These are phyloP conservation scores for Cyclopterus lumpus DNA, from an alignment of 2,797 vertebrate species.

Conservation along the genomic window DNA sequence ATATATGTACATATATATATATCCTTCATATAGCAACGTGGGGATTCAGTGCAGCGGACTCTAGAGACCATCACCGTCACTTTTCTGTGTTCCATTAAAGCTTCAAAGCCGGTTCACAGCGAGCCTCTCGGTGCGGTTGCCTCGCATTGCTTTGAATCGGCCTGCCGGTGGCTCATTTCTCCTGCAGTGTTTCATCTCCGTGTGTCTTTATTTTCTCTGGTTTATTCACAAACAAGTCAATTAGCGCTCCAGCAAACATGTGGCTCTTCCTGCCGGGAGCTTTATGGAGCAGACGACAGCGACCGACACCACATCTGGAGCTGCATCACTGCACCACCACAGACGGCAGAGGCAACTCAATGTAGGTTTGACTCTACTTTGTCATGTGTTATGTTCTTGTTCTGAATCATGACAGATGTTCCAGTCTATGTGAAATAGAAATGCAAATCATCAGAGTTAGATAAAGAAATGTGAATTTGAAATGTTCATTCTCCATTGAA, in stretches of 20 bases:
- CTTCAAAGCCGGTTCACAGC: too few species aligned
- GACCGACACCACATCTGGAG: not conserved
- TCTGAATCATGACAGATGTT: not conserved
- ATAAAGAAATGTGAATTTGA: not conserved
- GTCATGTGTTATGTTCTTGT: not conserved
- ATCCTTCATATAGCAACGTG: too few species aligned
- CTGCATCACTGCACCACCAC: not conserved
- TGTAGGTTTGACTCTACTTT: not conserved
- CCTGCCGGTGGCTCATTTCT: not conserved
- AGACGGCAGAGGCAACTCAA: not conserved
- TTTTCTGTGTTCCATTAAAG: too few species aligned
- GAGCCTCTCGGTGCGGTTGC: not conserved
- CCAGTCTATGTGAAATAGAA: not conserved
- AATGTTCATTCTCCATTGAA: not conserved
- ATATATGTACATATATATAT: too few species aligned
- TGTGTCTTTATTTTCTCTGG: not conserved
- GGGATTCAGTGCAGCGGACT: too few species aligned
- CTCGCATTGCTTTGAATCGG: not conserved
- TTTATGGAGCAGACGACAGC: conserved; percentile 3
- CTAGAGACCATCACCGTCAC: too few species aligned
- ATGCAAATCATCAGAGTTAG: not conserved
- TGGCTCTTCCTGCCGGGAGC: conserved; percentile 20
- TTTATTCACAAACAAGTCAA: conserved; percentile 23
- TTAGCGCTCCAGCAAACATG: conserved; percentile 32
- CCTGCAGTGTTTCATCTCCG: not conserved